These are phyloP conservation scores for Ginglymostoma cirratum DNA, from an alignment of 2,113 vertebrate genomes.

Conservation along the genomic window DNA sequence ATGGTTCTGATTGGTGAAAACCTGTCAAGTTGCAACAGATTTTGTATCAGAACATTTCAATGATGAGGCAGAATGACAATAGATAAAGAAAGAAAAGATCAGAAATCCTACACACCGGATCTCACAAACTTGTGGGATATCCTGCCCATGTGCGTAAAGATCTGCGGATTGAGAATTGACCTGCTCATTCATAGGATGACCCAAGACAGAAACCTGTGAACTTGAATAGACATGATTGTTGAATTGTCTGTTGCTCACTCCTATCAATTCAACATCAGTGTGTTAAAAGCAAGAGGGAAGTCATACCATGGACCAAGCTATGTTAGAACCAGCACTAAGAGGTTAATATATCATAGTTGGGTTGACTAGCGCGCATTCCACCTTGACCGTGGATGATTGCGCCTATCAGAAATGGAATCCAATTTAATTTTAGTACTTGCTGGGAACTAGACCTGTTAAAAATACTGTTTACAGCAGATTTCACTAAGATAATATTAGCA, in stretches of 20 bases:
- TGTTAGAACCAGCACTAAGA: background rate
- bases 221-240: background rate
- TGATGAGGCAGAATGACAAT: background rate
- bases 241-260: background rate
- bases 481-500: background rate
- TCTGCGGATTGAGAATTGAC: background rate
- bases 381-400: background rate
- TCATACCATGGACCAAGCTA: background rate
- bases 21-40: background rate
- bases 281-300: background rate
- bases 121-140: background rate
- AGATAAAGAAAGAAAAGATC: background rate
- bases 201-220: background rate
- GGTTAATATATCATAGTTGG: background rate
- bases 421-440: background rate
- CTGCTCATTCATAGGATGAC: background rate
- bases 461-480: background rate
- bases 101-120: background rate
- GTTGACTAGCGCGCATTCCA: background rate
- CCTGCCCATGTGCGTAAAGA: background rate
- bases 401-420: background rate
- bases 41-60: background rate
- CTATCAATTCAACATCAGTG: background rate
- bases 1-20: background rate
- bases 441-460: background rate